These are phyloP conservation scores for Cataglyphis hispanica DNA, from an alignment of 1,140 invertebrate genomes.

Conservation along the genomic window DNA sequence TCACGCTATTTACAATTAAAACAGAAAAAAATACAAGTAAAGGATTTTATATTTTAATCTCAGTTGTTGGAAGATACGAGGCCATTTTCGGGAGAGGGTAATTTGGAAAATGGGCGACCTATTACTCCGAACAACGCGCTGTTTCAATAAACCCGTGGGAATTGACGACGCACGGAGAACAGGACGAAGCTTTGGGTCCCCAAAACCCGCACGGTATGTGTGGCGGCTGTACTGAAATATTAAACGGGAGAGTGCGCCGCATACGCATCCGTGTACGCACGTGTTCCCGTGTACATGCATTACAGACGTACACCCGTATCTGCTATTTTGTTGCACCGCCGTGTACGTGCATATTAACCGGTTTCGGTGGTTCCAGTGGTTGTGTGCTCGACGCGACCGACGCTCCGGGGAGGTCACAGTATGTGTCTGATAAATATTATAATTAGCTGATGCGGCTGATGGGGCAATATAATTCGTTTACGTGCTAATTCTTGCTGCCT, in stretches of 20 bases:
- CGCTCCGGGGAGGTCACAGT: constrained; percentile 13
- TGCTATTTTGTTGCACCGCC: constrained; percentile 58
- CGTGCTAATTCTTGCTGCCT: constrained; percentile 34
- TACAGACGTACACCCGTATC: background rate
- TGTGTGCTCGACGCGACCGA: constrained; percentile 49
- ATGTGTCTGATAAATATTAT: constrained; percentile 78
- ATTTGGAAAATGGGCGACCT: background rate
- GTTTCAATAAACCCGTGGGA: constrained; percentile 82
- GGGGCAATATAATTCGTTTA: constrained; percentile 71
- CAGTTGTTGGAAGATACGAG: constrained; percentile 20
- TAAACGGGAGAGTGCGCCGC: constrained; percentile 75
- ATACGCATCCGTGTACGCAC: constrained; percentile 14
- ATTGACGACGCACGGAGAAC: constrained; percentile 75
- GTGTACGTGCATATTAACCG: constrained; percentile 70
- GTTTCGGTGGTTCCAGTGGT: background rate
- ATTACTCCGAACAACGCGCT: constrained; percentile 66
- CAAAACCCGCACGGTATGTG: constrained; percentile 52
- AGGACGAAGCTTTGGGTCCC: constrained; percentile 68
- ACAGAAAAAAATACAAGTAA: too few species aligned
- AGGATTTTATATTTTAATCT: constrained; percentile 20
- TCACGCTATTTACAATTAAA: too few species aligned
- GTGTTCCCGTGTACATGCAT: constrained; percentile 10
- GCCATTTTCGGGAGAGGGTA: background rate
- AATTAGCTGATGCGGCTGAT: constrained; percentile 75
- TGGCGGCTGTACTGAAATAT: constrained; percentile 79